Base-by-base conservation (phyloP, 2,113 vertebrate genomes). In the Aplodontia rufa region DNA sequence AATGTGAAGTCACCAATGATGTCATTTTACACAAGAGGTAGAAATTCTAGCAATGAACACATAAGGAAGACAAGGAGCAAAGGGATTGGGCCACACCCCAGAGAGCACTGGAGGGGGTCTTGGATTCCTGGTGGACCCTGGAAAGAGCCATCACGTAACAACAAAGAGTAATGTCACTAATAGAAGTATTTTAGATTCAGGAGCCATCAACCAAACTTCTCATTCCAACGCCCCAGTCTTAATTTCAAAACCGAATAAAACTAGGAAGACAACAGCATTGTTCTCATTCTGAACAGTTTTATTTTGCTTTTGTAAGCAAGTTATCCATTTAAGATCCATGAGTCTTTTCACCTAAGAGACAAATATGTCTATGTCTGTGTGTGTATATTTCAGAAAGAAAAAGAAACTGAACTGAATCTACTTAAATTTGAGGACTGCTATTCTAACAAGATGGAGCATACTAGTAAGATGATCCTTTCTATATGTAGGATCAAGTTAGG, bases 211-310 rank as follows among this genome's bases (percentile, higher is more conserved):
- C 35, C 81, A 79, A 64, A 47, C 0, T 72, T 28, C 89, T 79
- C 49, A 51, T 58, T 51, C 40, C 4, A 55, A 17, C 17, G 53
- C 28, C 28, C 42, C 5, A 45, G n/a, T 86, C 84, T 69, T 78
- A 12, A 1, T 37, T 45, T 32, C 47, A 78, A 72, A 92, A 75
- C 58, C 51, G 96, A 75, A 74, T 55, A 14, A 20, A 87, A 83
- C 49, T 32, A 5, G 26, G 19, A 81, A 90, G 16, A 53, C 13
- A 93, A 32, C 4, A 76, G 3, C 8, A 75, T 66, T 66, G 24
- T 79, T 90, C 49, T 93, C 60, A 68, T 32, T 95, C 26, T 71
- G 37, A 94, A 91, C 60, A 30, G 69, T 40, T 72, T 82, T 11
- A 55, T 32, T 87, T 86, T 60, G 6, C 19, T n/a, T 92, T 75